Base-by-base conservation (phyloP, 2,113 vertebrate genomes). In the Azemiops feae region DNA sequence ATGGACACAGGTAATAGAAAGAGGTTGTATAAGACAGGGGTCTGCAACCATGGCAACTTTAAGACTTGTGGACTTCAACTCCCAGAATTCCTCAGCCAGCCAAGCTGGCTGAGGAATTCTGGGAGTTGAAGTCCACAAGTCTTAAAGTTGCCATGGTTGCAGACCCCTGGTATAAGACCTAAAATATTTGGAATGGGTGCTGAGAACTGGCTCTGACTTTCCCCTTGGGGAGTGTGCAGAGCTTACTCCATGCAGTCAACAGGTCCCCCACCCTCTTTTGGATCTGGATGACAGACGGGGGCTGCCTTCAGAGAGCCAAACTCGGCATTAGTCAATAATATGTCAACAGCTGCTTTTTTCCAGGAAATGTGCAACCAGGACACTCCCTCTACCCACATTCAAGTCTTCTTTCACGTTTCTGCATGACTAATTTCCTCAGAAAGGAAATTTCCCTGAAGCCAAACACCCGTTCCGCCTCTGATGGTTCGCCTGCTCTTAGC, bases 311-410 rank as follows among this genome's bases (percentile, higher is more conserved):
- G 39, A 95, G 64, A 5, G 14, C 60, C 0, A 0, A 85, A 50
- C 54, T 91, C 95, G 95, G 95, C 91, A 93, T 96, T 92, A 96
- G 94, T 97, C 93, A 96, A 34, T 53, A 90, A n/a, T 93, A 95
- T 74, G 88, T 95, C 95, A 97, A 92, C 54, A 96, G 93, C 0
- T 45, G 95, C 47, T 92, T 91, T 96, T 95, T 97, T 95, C 96
- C 93, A 97, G 96, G 95, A 97, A 97, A 97, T 95, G 95, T 92
- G 95, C 95, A 97, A 97, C 94, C 94, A 93, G 90, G 96, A 86
- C 96, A 96, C 96, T 97, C 97, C 96, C 96, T 97, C 89, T 1
- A 93, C 92, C 96, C 95, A 94, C 16, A 96, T 93, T 95, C 94
- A 91, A 95, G 96, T 96, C 58, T 0, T 96, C 93, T 87, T 93